phyloP scores from a whole-genome alignment of 2,113 vertebrate species.

The Suricata suricatta region DNA sequence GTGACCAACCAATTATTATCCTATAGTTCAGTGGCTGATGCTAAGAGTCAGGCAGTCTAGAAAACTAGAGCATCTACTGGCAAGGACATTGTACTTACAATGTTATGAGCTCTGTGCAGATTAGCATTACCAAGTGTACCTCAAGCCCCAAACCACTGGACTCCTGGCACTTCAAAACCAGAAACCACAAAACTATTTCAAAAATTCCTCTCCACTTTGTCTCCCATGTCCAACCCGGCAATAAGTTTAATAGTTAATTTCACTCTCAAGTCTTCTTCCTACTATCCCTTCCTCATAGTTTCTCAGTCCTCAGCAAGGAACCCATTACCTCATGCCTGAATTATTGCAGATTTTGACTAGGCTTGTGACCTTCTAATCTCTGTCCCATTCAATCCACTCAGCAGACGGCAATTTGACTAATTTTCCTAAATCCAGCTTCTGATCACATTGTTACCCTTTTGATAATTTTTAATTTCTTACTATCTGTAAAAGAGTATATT shows the following conservation, averaged over 20 bases:
- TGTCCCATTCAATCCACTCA: neutral
- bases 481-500: neutral
- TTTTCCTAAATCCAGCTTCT: conserved; percentile 33
- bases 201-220: conserved; percentile 1
- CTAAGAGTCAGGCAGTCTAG: neutral
- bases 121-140: neutral
- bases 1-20: conserved; percentile 21
- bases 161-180: neutral
- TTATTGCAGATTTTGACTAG: neutral
- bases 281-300: neutral
- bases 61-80: neutral
- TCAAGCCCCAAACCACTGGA: conserved; percentile 26
- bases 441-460: conserved; percentile 34
- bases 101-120: neutral
- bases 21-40: conserved; percentile 17
- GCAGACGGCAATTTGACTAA: neutral
- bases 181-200: neutral
- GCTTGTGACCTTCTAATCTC: neutral
- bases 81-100: neutral
- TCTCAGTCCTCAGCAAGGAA: conserved; percentile 7
- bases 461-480: neutral
- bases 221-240: neutral
- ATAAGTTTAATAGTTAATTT: neutral
- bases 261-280: neutral
- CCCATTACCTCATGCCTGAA: neutral